Conservation (phyloP, 2,797 vertebrate species). For the Anniella stebbinsi region DNA sequence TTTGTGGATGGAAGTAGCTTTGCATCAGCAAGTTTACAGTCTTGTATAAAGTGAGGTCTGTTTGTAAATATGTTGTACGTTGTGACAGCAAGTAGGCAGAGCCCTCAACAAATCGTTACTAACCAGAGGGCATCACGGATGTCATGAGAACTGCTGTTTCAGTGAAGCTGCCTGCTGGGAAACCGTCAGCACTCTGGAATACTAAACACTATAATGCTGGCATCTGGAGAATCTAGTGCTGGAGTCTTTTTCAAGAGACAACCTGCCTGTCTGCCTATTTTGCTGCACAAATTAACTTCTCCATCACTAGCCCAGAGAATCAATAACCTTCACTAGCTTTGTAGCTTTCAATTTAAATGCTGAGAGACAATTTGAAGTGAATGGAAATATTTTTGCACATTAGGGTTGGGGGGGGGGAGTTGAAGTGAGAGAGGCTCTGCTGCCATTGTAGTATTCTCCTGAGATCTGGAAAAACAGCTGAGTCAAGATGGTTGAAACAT, state of each 20-base stretch:
- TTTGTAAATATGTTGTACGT: not conserved
- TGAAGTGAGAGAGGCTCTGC: rapidly evolving
- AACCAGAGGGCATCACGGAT: not conserved
- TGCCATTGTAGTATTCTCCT: not conserved
- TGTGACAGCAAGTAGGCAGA: not conserved
- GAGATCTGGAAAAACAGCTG: no score
- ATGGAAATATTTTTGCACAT: rapidly evolving
- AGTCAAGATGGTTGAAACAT: no score
- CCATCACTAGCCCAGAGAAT: not conserved
- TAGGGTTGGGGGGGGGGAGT: not conserved
- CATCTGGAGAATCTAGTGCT: not conserved
- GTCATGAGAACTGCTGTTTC: slow-evolving; percentile 28
- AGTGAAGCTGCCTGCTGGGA: not conserved
- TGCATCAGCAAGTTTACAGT: not conserved
- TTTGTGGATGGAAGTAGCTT: slow-evolving; percentile 7
- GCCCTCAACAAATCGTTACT: not conserved
- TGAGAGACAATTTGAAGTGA: slow-evolving; percentile 35
- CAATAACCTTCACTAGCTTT: not conserved
- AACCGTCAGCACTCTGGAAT: not conserved
- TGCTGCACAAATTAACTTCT: not conserved
- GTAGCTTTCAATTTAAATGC: slow-evolving; percentile 48
- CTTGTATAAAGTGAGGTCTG: not conserved
- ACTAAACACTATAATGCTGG: not conserved
- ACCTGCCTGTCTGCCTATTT: not conserved
- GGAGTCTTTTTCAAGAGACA: not conserved